Conservation (phyloP, 37 sponge, comb jelly and placozoan species). For the Theonella swinhoei region DNA sequence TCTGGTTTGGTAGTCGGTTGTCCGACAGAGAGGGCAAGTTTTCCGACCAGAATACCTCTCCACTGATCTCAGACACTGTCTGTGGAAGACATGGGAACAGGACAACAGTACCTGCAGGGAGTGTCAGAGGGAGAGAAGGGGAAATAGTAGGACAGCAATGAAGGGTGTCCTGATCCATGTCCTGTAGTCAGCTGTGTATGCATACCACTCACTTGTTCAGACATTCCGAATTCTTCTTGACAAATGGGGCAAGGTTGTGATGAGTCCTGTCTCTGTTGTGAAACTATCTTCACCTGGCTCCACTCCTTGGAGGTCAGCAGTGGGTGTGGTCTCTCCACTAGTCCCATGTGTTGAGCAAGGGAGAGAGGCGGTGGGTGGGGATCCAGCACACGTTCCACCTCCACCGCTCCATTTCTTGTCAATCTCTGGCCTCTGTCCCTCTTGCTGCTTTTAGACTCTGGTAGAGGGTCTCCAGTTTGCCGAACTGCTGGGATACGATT, state of each 20-base stretch:
- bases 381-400: constrained; percentile 65
- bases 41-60: constrained; percentile 81
- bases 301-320: constrained; percentile 76
- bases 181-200: no score
- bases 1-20: constrained; percentile 80
- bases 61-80: constrained; percentile 80
- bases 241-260: constrained; percentile 90
- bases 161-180: no score
- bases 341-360: constrained; percentile 84
- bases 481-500: background rate
- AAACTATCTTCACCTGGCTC: constrained; percentile 62
- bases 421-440: background rate
- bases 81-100: constrained; percentile 93
- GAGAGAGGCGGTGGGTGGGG: constrained; percentile 68
- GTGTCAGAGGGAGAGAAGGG: background rate
- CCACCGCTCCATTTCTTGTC: background rate
- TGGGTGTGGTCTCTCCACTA: constrained; percentile 67
- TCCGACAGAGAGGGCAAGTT: constrained; percentile 87
- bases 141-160: background rate
- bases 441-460: background rate
- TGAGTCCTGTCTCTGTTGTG: constrained; percentile 74
- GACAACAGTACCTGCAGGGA: constrained; percentile 77
- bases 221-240: constrained; percentile 75
- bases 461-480: background rate
- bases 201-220: constrained; percentile 76